Percentiles rank a stretch among this genome's conserved stretches.
These are phyloP conservation scores for Lithophane semibrunnea DNA, from an alignment of 2,888 invertebrate genomes.

Conservation along the genomic window DNA sequence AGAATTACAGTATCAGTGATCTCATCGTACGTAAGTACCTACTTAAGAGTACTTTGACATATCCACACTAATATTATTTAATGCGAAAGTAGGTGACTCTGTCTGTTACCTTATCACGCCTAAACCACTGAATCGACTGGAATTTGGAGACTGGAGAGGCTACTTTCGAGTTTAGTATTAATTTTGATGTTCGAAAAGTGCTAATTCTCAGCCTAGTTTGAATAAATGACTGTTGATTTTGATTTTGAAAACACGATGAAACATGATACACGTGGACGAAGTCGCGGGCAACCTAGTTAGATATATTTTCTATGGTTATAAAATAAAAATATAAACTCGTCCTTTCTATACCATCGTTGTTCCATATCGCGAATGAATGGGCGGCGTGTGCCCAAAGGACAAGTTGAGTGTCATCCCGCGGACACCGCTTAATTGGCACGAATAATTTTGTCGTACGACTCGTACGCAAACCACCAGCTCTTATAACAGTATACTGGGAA, in stretches of 20 bases:
- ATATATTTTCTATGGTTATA: background rate
- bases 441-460: slow-evolving; percentile 73
- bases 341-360: slow-evolving; percentile 51
- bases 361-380: slow-evolving; percentile 70
- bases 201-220: too few relatives aligned
- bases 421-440: slow-evolving; percentile 78
- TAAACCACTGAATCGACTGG: background rate
- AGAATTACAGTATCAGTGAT: background rate
- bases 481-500: slow-evolving; percentile 78
- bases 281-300: background rate
- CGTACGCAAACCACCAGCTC: slow-evolving; percentile 57
- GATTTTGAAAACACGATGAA: background rate
- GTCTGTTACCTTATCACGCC: background rate
- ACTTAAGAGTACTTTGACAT: background rate
- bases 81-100: background rate
- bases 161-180: background rate
- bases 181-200: too few relatives aligned
- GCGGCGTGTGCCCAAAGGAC: slow-evolving; percentile 79
- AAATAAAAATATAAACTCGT: background rate
- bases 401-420: slow-evolving; percentile 77
- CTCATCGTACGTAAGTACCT: background rate
- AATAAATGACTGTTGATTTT: too few relatives aligned
- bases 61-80: background rate
- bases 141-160: background rate
- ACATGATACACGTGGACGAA: background rate